Evolutionary conservation across 1,140 invertebrate genomes (phyloP), one percentile per base, ranked within the genome.

Genomic region (Epicauta chinensis): DNA sequence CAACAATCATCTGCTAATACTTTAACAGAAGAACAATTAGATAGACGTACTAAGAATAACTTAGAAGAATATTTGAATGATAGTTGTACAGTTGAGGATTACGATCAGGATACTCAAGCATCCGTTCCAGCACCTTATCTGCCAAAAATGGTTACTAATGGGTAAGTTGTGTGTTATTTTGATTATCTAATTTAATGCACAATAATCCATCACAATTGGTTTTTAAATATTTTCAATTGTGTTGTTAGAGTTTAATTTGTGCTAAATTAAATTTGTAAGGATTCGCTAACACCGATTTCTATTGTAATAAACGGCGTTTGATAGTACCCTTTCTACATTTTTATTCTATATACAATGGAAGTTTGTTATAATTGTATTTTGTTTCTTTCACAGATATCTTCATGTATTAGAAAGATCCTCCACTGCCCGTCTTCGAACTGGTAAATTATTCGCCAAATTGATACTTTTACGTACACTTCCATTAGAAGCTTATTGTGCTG

Each of bases 401-500:
- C 37, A 51, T 40, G 54, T 65, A 13, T 54, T 76, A 51, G 64
- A 70, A 48, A 59, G 73, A 61, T 68, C 72, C 10, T 62, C 61
- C 11, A 64, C 66, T 47, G 56, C 64, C 17, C 62, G 70, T 46
- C 56, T 69, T 43, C 67, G 65, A 54, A 66, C 69, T 46, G 72
- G 71, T n/a, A 58, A 61, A 37, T 51, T 71, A 23, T 67, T 73
- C 40, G 64, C 57, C 12, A 59, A 68, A 34, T 63, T 76, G 15
- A 62, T 75, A 15, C 55, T 69, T 16, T 53, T 56, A n/a, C 67
- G 67, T 35, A 59, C 61, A 29, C 56, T 76, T 31, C 65, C 69
- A 12, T 44, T 66, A 10, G 66, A 73, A 16, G 65, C 70, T 44
- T 74, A 73, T 53, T 66, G 56, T 46, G 55, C 58, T 30, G 74